A percentile compares a stretch with the other conserved stretches of the same genome.
phyloP scores from a whole-genome alignment of 92 coral and sea anemone species.

The Zoanthus sociatus region DNA sequence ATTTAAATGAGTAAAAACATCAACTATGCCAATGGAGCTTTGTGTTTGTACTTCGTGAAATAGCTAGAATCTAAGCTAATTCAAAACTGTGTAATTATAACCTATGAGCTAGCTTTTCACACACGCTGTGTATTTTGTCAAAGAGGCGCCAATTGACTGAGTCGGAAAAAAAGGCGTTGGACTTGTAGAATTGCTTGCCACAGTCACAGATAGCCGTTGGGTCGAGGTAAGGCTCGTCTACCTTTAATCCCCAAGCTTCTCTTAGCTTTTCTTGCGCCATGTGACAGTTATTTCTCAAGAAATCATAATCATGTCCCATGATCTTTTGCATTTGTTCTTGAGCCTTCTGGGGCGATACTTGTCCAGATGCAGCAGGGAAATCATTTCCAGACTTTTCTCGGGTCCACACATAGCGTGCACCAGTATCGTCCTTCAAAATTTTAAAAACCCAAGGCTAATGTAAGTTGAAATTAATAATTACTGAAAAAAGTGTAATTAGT shows the following conservation, averaged over 20 bases:
- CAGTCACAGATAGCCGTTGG: conserved; percentile 37
- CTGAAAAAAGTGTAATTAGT: too few relatives aligned
- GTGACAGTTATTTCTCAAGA: conserved; percentile 55
- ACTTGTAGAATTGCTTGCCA: neutral
- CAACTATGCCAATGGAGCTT: neutral
- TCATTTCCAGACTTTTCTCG: neutral
- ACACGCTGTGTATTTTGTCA: neutral
- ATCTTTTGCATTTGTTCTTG: conserved; percentile 51
- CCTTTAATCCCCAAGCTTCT: conserved; percentile 35
- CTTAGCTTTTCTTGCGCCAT: conserved; percentile 65
- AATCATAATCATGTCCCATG: conserved; percentile 62
- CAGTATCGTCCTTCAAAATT: conserved; percentile 27
- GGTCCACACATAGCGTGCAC: conserved; percentile 11
- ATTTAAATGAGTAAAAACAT: neutral
- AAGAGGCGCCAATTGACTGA: neutral
- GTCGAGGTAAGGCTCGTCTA: conserved; percentile 35
- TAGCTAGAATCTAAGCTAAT: neutral
- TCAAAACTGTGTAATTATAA: neutral
- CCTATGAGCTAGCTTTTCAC: neutral
- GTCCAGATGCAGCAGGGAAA: conserved; percentile 40
- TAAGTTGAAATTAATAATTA: too few relatives aligned
- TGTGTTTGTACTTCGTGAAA: neutral
- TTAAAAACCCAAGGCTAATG: neutral
- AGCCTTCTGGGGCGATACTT: conserved; percentile 57
- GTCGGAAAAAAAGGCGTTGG: neutral